Base-by-base conservation (phyloP, 2,113 vertebrate species). In the Mobula birostris region DNA sequence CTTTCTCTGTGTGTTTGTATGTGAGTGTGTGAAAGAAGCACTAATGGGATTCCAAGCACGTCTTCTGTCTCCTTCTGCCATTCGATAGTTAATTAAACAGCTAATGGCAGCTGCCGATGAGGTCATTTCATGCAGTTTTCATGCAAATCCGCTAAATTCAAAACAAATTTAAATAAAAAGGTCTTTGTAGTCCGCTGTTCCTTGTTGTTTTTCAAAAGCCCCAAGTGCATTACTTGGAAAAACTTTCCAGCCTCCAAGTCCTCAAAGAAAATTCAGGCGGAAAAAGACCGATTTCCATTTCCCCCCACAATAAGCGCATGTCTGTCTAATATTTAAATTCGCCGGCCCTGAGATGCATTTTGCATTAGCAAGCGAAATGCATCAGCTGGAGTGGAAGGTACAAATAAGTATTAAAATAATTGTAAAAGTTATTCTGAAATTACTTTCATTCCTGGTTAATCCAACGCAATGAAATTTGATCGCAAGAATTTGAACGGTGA, bases 161-260 rank as follows among this genome's bases (percentile, higher is more conserved):
- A 97, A 98, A 98, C 97, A 97, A 97, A 97, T 97, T 97, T 97
- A 96, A 97, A 97, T 97, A 97, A 97, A 97, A 97, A 97, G 96
- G 96, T 96, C 96, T 97, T 97, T 97, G 97, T 97, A 96, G 90
- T 91, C 11, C 94, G 94, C 40, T 61, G 94, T 94, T 94, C 95
- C 96, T 56, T 70, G 36, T 74, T 72, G 29, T 87, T 80, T 79
- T 56, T 95, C 95, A 95, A 94, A 74, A 93, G 91, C 91, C 36
- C 66, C 24, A 74, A 74, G 91, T 76, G 91, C 66, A 40, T 93
- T 93, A 72, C 70, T 74, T 48, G 40, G 36, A 48, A 93, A 93
- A 93, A 93, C 91, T 93, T 93, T 93, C 68, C 91, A 70, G 90
- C 15, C 68, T 72, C 7, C 87, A 40, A 32, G 88, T 92, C 88